Evolutionary conservation across 37 sponge, comb jelly and placozoan genomes (phyloP).

Genomic region (Lycopodina hypogea): DNA sequence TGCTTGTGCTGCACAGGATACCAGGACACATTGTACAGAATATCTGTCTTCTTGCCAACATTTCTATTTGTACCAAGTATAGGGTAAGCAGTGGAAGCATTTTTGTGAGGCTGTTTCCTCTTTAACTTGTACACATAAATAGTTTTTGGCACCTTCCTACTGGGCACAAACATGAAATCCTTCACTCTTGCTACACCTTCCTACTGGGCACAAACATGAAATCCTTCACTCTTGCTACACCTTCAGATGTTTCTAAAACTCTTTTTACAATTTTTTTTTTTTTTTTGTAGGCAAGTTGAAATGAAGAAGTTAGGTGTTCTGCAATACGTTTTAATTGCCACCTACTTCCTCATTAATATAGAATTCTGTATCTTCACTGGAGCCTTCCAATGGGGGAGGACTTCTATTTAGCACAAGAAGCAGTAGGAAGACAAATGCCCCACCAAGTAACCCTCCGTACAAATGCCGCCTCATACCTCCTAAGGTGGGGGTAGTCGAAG

Average conservation of each 20-base stretch:
- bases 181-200: neutral
- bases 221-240: neutral
- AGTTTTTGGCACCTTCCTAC: neutral
- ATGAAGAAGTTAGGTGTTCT: neutral
- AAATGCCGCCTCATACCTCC: neutral
- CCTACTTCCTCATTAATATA: neutral
- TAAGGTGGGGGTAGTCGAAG: too few relatives aligned
- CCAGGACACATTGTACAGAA: too few relatives aligned
- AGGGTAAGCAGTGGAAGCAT: too few relatives aligned
- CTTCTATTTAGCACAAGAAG: too few relatives aligned
- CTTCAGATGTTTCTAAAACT: too few relatives aligned
- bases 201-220: neutral
- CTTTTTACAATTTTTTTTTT: too few relatives aligned
- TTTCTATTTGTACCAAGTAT: too few relatives aligned
- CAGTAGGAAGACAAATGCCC: neutral
- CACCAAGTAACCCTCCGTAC: neutral
- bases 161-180: slow-evolving; percentile 8
- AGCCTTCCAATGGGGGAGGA: too few relatives aligned
- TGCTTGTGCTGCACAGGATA: too few relatives aligned
- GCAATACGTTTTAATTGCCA: neutral
- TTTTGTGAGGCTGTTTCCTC: too few relatives aligned
- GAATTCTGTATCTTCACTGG: too few relatives aligned
- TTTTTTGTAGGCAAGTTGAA: neutral
- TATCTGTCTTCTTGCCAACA: too few relatives aligned
- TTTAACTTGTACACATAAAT: neutral